A percentile compares a stretch with the other conserved stretches of the same genome.
Evolutionary conservation across 2,113 vertebrate genomes (phyloP).

Genomic region (Elephas maximus): DNA sequence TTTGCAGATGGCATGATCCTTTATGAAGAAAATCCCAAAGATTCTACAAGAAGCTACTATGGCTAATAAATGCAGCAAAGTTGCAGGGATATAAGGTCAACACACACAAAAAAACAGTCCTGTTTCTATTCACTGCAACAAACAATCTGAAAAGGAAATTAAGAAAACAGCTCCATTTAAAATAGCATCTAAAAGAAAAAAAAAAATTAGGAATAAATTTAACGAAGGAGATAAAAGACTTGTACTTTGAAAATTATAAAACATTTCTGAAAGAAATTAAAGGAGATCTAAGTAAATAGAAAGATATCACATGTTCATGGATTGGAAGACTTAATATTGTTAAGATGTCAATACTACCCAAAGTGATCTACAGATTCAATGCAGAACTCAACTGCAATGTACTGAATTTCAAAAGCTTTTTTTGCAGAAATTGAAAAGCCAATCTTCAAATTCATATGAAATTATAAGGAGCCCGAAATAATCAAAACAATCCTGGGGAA

Average conservation of each 20-base stretch:
- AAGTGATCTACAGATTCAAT: neutral
- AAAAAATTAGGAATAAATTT: constrained; percentile 4
- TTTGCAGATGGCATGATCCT: neutral
- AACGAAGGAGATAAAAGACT: neutral
- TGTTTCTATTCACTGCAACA: neutral
- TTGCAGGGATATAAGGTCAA: neutral
- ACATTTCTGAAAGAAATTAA: neutral
- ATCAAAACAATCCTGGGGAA: neutral
- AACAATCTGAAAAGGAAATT: constrained; percentile 13
- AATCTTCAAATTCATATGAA: constrained; percentile 19
- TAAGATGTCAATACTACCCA: neutral
- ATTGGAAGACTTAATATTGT: neutral
- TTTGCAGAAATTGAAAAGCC: neutral
- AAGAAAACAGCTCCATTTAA: neutral
- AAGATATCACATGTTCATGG: neutral
- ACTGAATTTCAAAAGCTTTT: constrained; percentile 10
- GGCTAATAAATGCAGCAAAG: neutral
- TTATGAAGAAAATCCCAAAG: neutral
- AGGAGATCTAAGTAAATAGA: neutral
- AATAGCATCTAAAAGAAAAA: constrained; percentile 20
- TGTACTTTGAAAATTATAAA: neutral
- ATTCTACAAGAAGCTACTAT: neutral
- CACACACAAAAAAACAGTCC: neutral
- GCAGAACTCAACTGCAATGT: neutral
- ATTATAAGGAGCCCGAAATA: neutral